Conservation (phyloP, 2,113 vertebrate genomes). For the Pungitius pungitius region DNA sequence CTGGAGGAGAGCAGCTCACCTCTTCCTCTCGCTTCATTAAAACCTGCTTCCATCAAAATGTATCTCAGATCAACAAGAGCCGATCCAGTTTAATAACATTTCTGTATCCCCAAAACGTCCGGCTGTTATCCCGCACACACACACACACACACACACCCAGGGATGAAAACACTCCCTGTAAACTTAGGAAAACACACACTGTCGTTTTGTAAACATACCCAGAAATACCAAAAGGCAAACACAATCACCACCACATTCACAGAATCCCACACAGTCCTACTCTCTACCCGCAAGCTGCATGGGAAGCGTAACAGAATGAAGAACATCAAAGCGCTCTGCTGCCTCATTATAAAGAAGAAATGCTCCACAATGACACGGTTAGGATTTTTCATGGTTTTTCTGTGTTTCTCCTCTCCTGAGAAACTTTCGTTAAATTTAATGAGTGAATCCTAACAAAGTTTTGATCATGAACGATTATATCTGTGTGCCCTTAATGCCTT, state of each 20-base stretch:
- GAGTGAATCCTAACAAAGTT: conserved; percentile 43
- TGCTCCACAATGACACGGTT: conserved; percentile 64
- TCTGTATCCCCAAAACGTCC: conserved; percentile 10
- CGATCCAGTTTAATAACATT: conserved; percentile 3
- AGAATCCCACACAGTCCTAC: conserved; percentile 53
- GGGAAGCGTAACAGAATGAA: conserved; percentile 50
- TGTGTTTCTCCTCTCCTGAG: conserved; percentile 46
- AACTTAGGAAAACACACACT: conserved; percentile 37
- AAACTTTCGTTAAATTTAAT: conserved; percentile 64
- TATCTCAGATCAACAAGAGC: conserved; percentile 39
- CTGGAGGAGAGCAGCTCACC: conserved; percentile 64
- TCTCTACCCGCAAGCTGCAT: conserved; percentile 58
- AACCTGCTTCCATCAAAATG: conserved; percentile 46
- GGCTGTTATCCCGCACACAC: not conserved
- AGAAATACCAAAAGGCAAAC: conserved; percentile 43
- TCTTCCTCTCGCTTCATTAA: conserved; percentile 55
- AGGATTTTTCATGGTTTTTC: conserved; percentile 54
- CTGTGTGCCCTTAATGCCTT: conserved; percentile 11
- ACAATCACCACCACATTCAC: conserved; percentile 60
- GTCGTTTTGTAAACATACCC: conserved; percentile 38
- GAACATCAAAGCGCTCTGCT: conserved; percentile 61
- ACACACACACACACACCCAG: not conserved
- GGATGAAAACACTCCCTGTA: conserved; percentile 57
- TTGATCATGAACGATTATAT: conserved; percentile 22
- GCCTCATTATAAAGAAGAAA: conserved; percentile 59